phyloP scores from a whole-genome alignment of 2,113 vertebrate species.

The Cynopterus brachyotis region DNA sequence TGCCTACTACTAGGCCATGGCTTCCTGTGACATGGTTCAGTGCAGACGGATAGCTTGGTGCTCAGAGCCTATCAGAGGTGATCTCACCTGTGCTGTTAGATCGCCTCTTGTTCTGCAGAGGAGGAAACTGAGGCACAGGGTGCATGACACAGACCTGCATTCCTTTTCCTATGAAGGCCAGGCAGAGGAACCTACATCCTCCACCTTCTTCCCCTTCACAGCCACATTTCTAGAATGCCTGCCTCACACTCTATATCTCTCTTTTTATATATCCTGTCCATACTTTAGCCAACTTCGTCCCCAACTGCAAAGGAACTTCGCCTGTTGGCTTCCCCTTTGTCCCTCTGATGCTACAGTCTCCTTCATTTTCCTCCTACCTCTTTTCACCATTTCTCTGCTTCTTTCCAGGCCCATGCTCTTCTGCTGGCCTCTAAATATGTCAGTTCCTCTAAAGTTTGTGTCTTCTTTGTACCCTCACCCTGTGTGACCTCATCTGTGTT shows the following conservation, averaged over 20 bases:
- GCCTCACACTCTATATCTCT: too few species aligned
- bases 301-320: neutral
- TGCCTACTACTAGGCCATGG: too few species aligned
- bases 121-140: neutral
- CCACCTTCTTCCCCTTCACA: neutral
- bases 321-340: neutral
- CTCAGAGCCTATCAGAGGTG: too few species aligned
- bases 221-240: neutral
- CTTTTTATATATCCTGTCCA: neutral
- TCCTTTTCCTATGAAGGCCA: neutral
- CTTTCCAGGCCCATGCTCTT: neutral
- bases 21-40: too few species aligned
- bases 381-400: too few species aligned
- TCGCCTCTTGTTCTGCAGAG: too few species aligned
- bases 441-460: neutral
- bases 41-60: too few species aligned
- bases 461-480: neutral
- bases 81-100: too few species aligned
- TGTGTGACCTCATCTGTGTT: neutral
- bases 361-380: neutral
- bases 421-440: neutral
- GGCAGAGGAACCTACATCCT: neutral
- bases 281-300: neutral
- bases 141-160: neutral
- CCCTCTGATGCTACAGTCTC: neutral